Evolutionary conservation across 2,113 vertebrate species (phyloP).

Genomic region (Murina feae): DNA sequence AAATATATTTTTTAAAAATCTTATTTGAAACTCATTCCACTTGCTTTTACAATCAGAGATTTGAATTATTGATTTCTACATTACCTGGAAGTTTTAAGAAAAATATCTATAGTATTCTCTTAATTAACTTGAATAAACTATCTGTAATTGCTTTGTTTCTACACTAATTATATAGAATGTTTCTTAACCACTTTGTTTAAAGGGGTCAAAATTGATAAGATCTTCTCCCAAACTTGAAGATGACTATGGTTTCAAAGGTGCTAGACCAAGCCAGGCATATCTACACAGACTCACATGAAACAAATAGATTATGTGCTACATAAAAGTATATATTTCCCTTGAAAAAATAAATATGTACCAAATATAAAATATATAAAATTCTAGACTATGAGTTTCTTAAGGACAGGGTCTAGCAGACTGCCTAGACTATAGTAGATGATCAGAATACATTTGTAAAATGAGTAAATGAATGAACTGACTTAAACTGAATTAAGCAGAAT

Average conservation of each 20-base stretch:
- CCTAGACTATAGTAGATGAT: not conserved
- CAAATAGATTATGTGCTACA: not conserved
- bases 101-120: not conserved
- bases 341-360: conserved; percentile 1
- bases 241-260: not conserved
- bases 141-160: not conserved
- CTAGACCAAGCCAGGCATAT: not conserved
- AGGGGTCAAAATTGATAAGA: not conserved
- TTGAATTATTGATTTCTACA: not conserved
- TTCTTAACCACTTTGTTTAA: not conserved
- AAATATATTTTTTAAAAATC: too few species aligned
- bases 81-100: not conserved
- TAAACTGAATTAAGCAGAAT: not conserved
- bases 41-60: not conserved
- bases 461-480: not conserved
- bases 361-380: not conserved
- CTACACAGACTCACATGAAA: not conserved
- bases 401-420: not conserved
- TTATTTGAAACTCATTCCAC: not conserved
- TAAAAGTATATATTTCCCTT: not conserved
- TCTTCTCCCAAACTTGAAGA: not conserved
- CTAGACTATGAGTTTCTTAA: not conserved
- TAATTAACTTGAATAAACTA: not conserved
- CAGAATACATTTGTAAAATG: not conserved
- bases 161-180: not conserved